A percentile compares a stretch with the other conserved stretches of the same genome.
These are phyloP conservation scores for Lepilemur ruficaudatus DNA, from an alignment of 2,797 vertebrate genomes.

Conservation along the genomic window DNA sequence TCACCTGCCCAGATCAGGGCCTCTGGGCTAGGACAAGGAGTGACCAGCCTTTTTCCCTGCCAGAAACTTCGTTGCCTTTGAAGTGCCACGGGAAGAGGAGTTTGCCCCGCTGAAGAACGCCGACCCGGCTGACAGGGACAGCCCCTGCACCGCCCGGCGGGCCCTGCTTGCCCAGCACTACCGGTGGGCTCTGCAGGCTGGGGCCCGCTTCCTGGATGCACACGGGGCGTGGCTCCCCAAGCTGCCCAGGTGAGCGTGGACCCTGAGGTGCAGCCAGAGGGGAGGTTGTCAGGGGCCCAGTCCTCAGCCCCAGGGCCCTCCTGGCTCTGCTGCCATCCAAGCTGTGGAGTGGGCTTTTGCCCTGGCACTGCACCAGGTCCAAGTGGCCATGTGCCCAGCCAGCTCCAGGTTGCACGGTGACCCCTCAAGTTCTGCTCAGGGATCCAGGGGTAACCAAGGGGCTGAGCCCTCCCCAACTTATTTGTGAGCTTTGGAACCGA, in stretches of 20 bases:
- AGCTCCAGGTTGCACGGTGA: rapidly evolving
- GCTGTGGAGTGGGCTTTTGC: not conserved
- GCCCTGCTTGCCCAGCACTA: conserved; percentile 91
- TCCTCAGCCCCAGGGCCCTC: no score
- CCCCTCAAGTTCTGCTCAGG: not conserved
- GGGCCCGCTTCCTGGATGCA: conserved; percentile 87
- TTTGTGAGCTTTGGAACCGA: not conserved
- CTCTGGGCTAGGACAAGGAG: rapidly evolving
- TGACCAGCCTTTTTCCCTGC: not conserved
- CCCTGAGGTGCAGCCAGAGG: not conserved
- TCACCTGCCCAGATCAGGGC: not conserved
- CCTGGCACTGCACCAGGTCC: rapidly evolving
- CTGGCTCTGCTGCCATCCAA: not conserved
- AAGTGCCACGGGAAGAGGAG: conserved; percentile 94
- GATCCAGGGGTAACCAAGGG: not conserved
- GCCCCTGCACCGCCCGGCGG: conserved; percentile 87
- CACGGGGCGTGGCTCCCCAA: conserved; percentile 80
- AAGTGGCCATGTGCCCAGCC: not conserved
- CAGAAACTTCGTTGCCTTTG: conserved; percentile 95
- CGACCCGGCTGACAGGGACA: conserved; percentile 87
- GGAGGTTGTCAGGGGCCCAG: not conserved
- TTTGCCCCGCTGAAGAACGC: conserved; percentile 96
- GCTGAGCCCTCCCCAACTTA: not conserved
- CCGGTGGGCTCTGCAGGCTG: conserved; percentile 90
- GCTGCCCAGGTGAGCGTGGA: conserved; percentile 81